phyloP scores from a whole-genome alignment of 2,888 invertebrate genomes.

The Caenorhabditis macrosperma region DNA sequence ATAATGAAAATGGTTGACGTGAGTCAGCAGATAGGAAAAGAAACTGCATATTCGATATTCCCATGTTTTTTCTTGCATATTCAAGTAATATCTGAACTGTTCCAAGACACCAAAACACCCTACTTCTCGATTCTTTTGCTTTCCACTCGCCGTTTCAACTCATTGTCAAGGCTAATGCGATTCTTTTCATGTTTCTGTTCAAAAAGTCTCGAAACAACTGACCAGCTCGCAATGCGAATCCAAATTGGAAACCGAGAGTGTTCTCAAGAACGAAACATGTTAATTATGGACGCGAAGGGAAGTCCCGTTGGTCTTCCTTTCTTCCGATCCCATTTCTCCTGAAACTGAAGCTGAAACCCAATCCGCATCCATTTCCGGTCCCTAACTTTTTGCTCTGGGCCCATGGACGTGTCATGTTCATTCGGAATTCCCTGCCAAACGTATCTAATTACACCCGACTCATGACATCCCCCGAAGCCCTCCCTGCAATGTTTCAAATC shows the following conservation, averaged over 20 bases:
- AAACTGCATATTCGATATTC: not conserved
- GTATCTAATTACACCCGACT: constrained; percentile 49
- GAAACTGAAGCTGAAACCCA: constrained; percentile 17
- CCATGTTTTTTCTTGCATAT: not conserved
- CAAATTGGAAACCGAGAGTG: not conserved
- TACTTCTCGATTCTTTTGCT: not conserved
- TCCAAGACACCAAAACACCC: not conserved
- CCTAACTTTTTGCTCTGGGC: constrained; percentile 2
- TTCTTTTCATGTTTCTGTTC: not conserved
- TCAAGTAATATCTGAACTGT: not conserved
- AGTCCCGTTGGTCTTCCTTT: not conserved
- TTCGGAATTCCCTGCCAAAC: constrained; percentile 39
- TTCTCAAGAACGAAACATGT: not conserved
- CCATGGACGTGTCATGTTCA: constrained; percentile 30
- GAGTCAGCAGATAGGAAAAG: not conserved
- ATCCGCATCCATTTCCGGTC: constrained; percentile 23
- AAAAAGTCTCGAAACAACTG: not conserved
- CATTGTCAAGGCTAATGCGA: not conserved
- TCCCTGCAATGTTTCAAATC: constrained; percentile 35
- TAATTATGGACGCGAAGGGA: not conserved
- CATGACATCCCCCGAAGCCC: constrained; percentile 6
- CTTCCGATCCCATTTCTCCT: constrained; percentile 10
- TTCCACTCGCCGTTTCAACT: not conserved
- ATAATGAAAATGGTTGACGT: not conserved
- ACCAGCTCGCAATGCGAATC: not conserved